These are phyloP conservation scores for Poecilobothrus nobilitatus DNA, from an alignment of 2,888 invertebrate species.

Conservation along the genomic window DNA sequence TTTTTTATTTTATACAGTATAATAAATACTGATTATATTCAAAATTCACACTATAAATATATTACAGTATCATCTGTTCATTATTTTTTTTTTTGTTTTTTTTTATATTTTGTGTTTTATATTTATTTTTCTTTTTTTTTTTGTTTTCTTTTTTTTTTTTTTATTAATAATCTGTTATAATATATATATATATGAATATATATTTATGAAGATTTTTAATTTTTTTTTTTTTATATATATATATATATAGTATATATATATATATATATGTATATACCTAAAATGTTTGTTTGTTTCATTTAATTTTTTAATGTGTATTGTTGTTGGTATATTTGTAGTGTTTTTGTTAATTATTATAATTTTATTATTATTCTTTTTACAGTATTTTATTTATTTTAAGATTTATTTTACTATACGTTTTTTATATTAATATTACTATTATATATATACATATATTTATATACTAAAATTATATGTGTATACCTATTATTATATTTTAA, in stretches of 20 bases:
- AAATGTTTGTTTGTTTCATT: too few species aligned
- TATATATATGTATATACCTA: background rate
- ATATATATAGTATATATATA: background rate
- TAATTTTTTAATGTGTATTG: too few species aligned
- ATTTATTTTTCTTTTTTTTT: background rate
- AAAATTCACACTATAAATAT: conserved; percentile 40
- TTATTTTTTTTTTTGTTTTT: conserved; percentile 11
- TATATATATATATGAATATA: too few species aligned
- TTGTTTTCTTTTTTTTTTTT: background rate
- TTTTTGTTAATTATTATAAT: too few species aligned
- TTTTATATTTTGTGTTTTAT: conserved; percentile 1
- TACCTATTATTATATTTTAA: too few species aligned
- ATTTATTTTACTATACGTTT: too few species aligned
- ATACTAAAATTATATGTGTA: too few species aligned
- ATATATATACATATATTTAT: too few species aligned
- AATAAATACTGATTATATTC: conserved; percentile 43
- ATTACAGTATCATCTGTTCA: conserved; percentile 22
- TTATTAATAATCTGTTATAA: background rate
- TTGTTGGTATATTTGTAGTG: too few species aligned
- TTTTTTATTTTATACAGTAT: conserved; percentile 30
- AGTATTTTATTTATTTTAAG: too few species aligned
- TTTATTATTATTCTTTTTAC: too few species aligned
- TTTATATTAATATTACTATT: too few species aligned
- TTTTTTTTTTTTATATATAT: conserved; percentile 1
- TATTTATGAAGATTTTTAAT: background rate